These are phyloP conservation scores for Labroides dimidiatus DNA, from an alignment of 2,797 vertebrate species.

Conservation along the genomic window DNA sequence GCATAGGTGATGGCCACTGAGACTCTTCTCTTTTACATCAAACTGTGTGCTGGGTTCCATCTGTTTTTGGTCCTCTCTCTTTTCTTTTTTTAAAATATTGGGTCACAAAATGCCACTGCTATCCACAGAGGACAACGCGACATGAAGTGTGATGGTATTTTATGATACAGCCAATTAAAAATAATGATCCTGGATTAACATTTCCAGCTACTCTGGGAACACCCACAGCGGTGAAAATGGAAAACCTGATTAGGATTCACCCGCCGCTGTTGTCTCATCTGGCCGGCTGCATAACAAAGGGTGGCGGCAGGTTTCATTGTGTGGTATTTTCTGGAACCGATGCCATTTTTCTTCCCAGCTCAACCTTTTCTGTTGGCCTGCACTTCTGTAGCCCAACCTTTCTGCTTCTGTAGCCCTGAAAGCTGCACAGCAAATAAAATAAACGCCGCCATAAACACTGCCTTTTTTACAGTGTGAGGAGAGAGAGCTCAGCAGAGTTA, in stretches of 20 bases:
- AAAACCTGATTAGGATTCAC: constrained; percentile 53
- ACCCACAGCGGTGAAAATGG: constrained; percentile 32
- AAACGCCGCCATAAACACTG: constrained; percentile 40
- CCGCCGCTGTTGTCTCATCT: constrained; percentile 21
- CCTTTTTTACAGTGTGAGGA: constrained; percentile 38
- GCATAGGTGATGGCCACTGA: not conserved
- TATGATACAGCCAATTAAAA: constrained; percentile 79
- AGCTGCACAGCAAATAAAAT: constrained; percentile 44
- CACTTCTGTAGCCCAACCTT: constrained; percentile 13
- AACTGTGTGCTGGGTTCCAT: not conserved
- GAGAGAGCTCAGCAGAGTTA: constrained; percentile 30
- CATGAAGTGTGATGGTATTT: constrained; percentile 69
- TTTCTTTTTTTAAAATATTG: constrained; percentile 13
- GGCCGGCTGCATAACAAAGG: constrained; percentile 39
- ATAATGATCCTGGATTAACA: constrained; percentile 74
- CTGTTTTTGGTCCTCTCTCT: constrained; percentile 13
- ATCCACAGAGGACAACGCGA: constrained; percentile 55
- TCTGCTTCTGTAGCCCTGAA: constrained; percentile 24
- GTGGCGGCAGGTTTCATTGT: constrained; percentile 23
- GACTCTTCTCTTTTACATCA: constrained; percentile 12
- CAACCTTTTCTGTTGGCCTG: constrained; percentile 26
- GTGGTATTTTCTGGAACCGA: constrained; percentile 25
- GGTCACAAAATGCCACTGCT: constrained; percentile 43
- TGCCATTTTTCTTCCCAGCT: constrained; percentile 13
- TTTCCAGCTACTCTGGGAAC: constrained; percentile 48